Base-by-base conservation (phyloP, 2,113 vertebrate genomes). In the Caranx ignobilis region DNA sequence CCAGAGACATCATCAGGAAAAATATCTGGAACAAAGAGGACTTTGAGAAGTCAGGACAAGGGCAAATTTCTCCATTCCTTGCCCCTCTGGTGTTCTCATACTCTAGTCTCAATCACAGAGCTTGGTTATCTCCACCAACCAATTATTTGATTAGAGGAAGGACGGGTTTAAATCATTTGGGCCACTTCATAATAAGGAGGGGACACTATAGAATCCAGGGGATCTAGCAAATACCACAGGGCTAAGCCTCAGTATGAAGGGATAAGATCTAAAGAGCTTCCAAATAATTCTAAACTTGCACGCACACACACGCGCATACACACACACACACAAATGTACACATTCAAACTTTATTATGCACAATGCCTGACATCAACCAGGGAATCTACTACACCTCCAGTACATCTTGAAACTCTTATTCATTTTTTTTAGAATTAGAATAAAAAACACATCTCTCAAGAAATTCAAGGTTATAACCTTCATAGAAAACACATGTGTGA, bases 121-220 rank as follows among this genome's bases (percentile, higher is more conserved):
- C 61, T 31, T 72, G 67, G 72, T 92, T 92, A 94, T 94, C 92
- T 86, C 59, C 88, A 90, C 90, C 76, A 87, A 91, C 88, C 92
- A 95, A 95, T 93, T 95, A 94, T 94, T 94, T 94, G 92, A 95
- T 94, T 93, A 94, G 91, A 87, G 56, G 34, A 83, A 84, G 88
- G 85, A 90, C 79, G 85, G 68, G 87, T 90, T 91, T 91, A 87
- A 91, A 88, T 88, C 90, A 91, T 93, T 92, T 84, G 90, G 87
- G 71, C 75, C 79, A 85, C 77, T 83, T 88, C 77, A 64, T 94
- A 91, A 94, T 91, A 86, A 92, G 80, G 56, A 85, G 68, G 75
- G 64, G 78, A 80, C 70, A 77, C 57, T 81, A 71, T 69, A 79
- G 74, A 75, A 90, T 90, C 75, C 89, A 74, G 80, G 77, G 84